Evolutionary conservation across 2,113 vertebrate genomes (phyloP).

Genomic region (Corythoichthys intestinalis): DNA sequence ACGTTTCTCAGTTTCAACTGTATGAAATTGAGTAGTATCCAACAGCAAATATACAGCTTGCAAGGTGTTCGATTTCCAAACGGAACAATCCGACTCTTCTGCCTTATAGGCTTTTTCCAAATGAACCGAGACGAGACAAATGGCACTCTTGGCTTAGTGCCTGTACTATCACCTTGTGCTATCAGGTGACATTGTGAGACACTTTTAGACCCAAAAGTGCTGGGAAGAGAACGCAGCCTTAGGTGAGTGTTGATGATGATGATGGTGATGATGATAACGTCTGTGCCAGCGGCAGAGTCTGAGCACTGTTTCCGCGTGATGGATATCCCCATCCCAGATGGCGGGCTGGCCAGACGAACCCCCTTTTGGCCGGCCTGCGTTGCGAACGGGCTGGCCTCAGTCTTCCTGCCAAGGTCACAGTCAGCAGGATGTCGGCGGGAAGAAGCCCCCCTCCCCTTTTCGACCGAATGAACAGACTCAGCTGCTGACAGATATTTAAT

Average conservation of each 20-base stretch:
- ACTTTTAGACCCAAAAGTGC: conserved; percentile 43
- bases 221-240: conserved; percentile 38
- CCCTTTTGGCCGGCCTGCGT: conserved; percentile 47
- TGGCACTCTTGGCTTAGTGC: conserved; percentile 6
- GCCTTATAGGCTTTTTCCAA: neutral
- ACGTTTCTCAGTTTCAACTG: neutral
- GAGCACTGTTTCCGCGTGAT: conserved; percentile 48
- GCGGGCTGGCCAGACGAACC: conserved; percentile 50
- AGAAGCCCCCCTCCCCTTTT: neutral
- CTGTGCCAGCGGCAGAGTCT: conserved; percentile 45
- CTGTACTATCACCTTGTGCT: conserved; percentile 30
- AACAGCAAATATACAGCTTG: neutral
- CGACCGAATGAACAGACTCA: conserved; percentile 32
- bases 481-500: conserved; percentile 64
- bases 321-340: conserved; percentile 64
- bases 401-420: conserved; percentile 61
- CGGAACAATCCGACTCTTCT: neutral
- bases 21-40: neutral
- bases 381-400: conserved; percentile 25
- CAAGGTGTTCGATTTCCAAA: neutral
- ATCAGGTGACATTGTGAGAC: conserved; percentile 43
- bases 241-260: conserved; percentile 39
- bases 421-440: conserved; percentile 37
- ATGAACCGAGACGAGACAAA: neutral
- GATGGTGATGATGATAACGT: conserved; percentile 34